Evolutionary conservation across 2,888 invertebrate genomes (phyloP).

Genomic region (Pemphredon lugubris): DNA sequence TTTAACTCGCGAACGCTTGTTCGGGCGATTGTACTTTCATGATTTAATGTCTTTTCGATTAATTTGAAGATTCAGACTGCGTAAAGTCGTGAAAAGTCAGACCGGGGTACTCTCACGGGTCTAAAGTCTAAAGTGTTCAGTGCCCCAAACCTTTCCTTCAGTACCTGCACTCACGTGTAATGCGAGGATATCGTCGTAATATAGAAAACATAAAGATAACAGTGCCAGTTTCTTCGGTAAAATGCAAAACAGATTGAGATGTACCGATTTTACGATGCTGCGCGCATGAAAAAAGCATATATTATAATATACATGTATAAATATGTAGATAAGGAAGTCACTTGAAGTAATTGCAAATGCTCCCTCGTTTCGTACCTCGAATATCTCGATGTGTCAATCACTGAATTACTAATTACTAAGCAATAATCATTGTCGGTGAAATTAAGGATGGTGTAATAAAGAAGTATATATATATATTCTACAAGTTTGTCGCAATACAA

Average conservation of each 20-base stretch:
- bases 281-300: slow-evolving; percentile 16
- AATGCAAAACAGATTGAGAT: slow-evolving; percentile 30
- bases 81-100: slow-evolving; percentile 32
- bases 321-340: slow-evolving; percentile 45
- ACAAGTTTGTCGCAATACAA: slow-evolving; percentile 16
- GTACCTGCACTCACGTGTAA: slow-evolving; percentile 71
- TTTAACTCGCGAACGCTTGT: not conserved
- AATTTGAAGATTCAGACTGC: slow-evolving; percentile 2
- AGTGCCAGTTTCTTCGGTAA: slow-evolving; percentile 37
- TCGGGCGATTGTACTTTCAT: no score
- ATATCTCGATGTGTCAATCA: slow-evolving; percentile 72
- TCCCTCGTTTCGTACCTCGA: slow-evolving; percentile 65
- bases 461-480: slow-evolving; percentile 55
- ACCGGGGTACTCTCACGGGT: slow-evolving; percentile 63
- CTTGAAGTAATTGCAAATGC: slow-evolving; percentile 7
- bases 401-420: slow-evolving; percentile 67
- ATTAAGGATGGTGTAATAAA: slow-evolving; percentile 66
- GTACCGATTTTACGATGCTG: slow-evolving; percentile 69
- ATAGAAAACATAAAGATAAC: slow-evolving; percentile 29
- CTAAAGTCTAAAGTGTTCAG: slow-evolving; percentile 73
- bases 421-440: slow-evolving; percentile 75
- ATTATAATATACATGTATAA: slow-evolving; percentile 51
- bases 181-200: slow-evolving; percentile 36
- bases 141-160: slow-evolving; percentile 66
- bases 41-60: not conserved